A percentile compares a stretch with the other conserved stretches of the same genome.
Conservation (phyloP, 2,797 vertebrate species). For the Gymnoscopelus braueri region DNA sequence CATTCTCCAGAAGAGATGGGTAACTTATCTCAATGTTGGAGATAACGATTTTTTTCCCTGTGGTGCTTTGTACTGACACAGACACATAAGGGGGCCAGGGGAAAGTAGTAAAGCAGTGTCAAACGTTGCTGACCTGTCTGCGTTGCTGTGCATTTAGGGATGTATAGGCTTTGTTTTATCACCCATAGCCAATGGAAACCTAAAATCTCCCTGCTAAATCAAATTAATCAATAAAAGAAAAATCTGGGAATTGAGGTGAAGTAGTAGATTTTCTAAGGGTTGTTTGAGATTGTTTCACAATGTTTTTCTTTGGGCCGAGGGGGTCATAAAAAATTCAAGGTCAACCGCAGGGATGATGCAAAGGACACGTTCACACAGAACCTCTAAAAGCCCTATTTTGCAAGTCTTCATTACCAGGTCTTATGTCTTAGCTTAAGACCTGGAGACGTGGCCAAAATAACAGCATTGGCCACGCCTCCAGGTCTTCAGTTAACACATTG, state of each 20-base stretch:
- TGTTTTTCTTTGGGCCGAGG: too few species aligned
- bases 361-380: too few species aligned
- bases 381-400: too few species aligned
- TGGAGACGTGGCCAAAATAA: too few species aligned
- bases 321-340: too few species aligned
- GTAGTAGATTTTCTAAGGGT: constrained; percentile 12
- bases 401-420: too few species aligned
- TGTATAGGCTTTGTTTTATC: constrained; percentile 14
- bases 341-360: too few species aligned
- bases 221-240: too few species aligned
- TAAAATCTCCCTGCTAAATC: constrained; percentile 5
- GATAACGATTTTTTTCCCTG: not conserved
- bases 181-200: not conserved
- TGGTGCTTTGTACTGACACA: too few species aligned
- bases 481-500: too few species aligned
- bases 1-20: constrained; percentile 23
- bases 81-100: constrained; percentile 1
- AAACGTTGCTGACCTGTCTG: constrained; percentile 5
- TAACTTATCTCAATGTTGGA: constrained; percentile 32
- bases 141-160: not conserved
- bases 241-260: not conserved
- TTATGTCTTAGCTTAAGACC: too few species aligned
- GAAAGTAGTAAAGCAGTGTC: not conserved
- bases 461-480: too few species aligned
- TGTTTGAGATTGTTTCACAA: not conserved